Evolutionary conservation across 30 jellyfish, hydroid and myxozoan species (phyloP).

Genomic region (Haliclystus octoradiatus): DNA sequence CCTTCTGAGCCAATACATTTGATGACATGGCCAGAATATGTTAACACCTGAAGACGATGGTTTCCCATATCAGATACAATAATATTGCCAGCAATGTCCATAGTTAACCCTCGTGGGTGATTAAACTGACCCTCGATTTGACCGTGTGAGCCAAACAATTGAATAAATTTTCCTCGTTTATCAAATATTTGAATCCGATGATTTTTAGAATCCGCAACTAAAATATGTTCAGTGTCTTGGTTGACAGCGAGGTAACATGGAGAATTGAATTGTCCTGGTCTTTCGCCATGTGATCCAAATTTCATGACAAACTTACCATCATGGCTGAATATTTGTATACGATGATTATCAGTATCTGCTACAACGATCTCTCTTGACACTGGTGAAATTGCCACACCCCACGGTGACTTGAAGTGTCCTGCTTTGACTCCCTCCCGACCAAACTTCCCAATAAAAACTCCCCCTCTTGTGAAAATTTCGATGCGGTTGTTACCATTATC

Average conservation of each 20-base stretch:
- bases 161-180: slow-evolving; percentile 83
- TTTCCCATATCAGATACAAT: slow-evolving; percentile 96
- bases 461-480: slow-evolving; percentile 81
- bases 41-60: slow-evolving; percentile 68
- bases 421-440: slow-evolving; percentile 91
- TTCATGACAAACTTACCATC: slow-evolving; percentile 94
- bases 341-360: slow-evolving; percentile 92
- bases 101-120: slow-evolving; percentile 95
- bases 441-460: slow-evolving; percentile 66
- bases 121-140: slow-evolving; percentile 89
- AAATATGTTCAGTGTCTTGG: slow-evolving; percentile 76
- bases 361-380: slow-evolving; percentile 71
- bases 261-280: slow-evolving; percentile 95
- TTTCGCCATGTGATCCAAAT: slow-evolving; percentile 91
- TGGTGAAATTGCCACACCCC: slow-evolving; percentile 93
- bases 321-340: slow-evolving; percentile 68
- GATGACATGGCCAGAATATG: slow-evolving; percentile 73
- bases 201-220: slow-evolving; percentile 86
- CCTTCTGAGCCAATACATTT: slow-evolving; percentile 90
- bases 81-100: slow-evolving; percentile 90
- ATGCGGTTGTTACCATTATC: slow-evolving; percentile 94
- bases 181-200: slow-evolving; percentile 93
- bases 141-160: slow-evolving; percentile 78
- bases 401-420: slow-evolving; percentile 90
- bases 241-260: slow-evolving; percentile 94